A percentile compares a stretch with the other conserved stretches of the same genome.
These are phyloP conservation scores for Ceyx melanurus DNA, from an alignment of 2,113 vertebrate genomes.

Conservation along the genomic window DNA sequence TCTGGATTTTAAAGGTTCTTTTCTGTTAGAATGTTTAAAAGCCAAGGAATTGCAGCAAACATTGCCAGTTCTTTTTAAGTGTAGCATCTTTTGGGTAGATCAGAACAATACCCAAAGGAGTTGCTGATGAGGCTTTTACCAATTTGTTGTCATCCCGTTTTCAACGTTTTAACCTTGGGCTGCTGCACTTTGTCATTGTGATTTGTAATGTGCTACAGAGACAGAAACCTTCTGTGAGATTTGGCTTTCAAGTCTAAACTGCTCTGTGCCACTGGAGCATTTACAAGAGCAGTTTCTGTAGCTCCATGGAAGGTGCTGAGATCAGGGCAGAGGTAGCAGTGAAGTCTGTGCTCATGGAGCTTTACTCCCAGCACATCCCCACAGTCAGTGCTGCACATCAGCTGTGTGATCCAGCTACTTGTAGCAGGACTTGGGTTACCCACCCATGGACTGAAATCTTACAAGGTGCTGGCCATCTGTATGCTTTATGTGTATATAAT, in stretches of 20 bases:
- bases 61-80: rapidly evolving
- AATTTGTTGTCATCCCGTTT: not conserved
- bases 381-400: rapidly evolving
- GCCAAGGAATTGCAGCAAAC: not conserved
- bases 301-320: not conserved
- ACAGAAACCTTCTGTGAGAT: not conserved
- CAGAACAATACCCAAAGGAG: not conserved
- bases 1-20: not conserved
- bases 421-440: not conserved
- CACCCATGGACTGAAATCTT: not conserved
- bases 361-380: not conserved
- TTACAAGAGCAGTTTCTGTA: not conserved
- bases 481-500: not conserved
- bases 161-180: not conserved
- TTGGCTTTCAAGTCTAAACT: not conserved
- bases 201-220: not conserved
- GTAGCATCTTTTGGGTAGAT: not conserved
- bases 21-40: not conserved
- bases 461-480: not conserved
- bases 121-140: not conserved
- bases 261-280: not conserved
- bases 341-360: not conserved
- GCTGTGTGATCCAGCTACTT: not conserved
- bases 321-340: not conserved
- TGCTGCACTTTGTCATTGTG: not conserved